These are phyloP conservation scores for Phytoseiulus persimilis DNA, from an alignment of 2,888 invertebrate genomes.

Conservation along the genomic window DNA sequence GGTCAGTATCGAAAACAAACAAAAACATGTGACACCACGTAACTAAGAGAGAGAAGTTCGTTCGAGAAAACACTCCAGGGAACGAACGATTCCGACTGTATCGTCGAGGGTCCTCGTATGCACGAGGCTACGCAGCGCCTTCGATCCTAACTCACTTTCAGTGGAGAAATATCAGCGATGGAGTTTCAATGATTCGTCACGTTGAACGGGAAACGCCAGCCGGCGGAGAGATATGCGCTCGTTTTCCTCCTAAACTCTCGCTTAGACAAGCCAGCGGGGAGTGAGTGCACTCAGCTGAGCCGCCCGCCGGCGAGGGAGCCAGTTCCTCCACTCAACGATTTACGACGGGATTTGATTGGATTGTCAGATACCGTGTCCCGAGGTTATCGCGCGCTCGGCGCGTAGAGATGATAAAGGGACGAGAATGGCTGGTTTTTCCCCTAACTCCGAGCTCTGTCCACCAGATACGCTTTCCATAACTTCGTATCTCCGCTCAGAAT, in stretches of 20 bases:
- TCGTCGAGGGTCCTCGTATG: too few relatives aligned
- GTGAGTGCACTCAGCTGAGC: neutral
- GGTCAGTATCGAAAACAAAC: neutral
- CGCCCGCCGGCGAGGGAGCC: neutral
- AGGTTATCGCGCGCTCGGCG: neutral
- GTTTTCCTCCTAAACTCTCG: neutral
- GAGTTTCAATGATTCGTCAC: too few relatives aligned
- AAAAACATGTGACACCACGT: neutral
- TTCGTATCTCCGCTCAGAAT: too few relatives aligned
- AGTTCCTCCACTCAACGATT: neutral
- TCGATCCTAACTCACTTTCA: too few relatives aligned
- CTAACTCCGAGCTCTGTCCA: too few relatives aligned
- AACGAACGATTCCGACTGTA: too few relatives aligned
- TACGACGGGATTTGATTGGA: neutral
- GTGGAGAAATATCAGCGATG: too few relatives aligned
- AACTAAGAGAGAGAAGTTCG: neutral
- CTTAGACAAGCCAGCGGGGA: neutral
- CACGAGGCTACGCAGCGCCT: too few relatives aligned
- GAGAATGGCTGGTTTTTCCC: too few relatives aligned
- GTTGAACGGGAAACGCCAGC: too few relatives aligned
- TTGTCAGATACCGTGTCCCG: neutral
- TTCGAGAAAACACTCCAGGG: neutral
- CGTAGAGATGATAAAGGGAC: neutral
- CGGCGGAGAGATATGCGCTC: too few relatives aligned
- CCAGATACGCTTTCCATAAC: too few relatives aligned